Evolutionary conservation across 2,113 vertebrate species (phyloP).

Genomic region (Felis chaus): DNA sequence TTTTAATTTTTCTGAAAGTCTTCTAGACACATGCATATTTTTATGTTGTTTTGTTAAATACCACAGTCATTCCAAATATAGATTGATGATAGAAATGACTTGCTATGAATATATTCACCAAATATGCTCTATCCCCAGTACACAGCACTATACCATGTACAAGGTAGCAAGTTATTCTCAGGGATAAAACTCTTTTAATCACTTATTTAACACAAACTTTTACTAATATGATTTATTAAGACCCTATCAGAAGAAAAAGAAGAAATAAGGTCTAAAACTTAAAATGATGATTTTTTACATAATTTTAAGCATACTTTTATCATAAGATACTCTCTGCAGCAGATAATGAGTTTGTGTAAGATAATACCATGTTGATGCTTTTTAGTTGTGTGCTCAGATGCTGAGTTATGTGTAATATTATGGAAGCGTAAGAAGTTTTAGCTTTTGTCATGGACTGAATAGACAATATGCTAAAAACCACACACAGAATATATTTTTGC

Average conservation of each 20-base stretch:
- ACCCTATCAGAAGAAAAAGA: background rate
- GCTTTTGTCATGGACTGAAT: background rate
- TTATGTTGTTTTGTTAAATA: conserved; percentile 49
- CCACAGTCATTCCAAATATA: conserved; percentile 4
- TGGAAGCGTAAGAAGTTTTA: conserved; percentile 49
- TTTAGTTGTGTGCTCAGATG: conserved; percentile 56
- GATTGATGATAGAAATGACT: background rate
- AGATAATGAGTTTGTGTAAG: conserved; percentile 4
- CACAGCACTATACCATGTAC: background rate
- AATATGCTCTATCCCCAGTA: background rate
- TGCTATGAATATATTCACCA: background rate
- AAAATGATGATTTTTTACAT: conserved; percentile 36
- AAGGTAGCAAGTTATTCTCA: background rate
- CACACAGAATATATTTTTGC: background rate
- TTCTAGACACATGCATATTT: background rate
- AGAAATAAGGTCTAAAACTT: background rate
- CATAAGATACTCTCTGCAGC: conserved; percentile 28
- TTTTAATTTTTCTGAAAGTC: conserved; percentile 33
- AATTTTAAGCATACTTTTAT: conserved; percentile 55
- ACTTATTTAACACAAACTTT: background rate
- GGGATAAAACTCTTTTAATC: conserved; percentile 8
- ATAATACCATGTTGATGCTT: conserved; percentile 18
- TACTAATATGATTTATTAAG: conserved; percentile 36
- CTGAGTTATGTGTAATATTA: conserved; percentile 32
- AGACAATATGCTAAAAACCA: conserved; percentile 39